phyloP scores from a whole-genome alignment of 2,888 invertebrate genomes.

The Mythimna pallens region DNA sequence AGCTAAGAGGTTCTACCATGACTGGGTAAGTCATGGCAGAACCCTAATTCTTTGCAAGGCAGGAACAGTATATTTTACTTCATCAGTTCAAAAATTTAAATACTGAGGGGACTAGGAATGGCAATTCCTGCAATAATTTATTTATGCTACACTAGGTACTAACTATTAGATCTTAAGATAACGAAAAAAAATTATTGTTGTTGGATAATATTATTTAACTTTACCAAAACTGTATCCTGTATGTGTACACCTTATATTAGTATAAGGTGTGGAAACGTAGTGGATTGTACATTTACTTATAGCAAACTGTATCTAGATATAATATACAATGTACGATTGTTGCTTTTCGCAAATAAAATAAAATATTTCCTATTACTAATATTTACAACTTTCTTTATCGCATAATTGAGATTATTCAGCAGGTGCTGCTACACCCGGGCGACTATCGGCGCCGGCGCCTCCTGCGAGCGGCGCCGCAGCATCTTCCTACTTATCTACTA shows the following conservation, averaged over 20 bases:
- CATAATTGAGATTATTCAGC: constrained; percentile 8
- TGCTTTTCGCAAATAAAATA: too few relatives aligned
- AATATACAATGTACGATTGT: too few relatives aligned
- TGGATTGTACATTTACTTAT: too few relatives aligned
- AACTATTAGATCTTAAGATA: too few relatives aligned
- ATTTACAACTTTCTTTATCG: neutral
- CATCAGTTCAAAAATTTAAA: neutral
- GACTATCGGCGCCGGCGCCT: constrained; percentile 3
- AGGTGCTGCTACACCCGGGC: constrained; percentile 11
- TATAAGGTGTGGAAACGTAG: too few relatives aligned
- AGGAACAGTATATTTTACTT: neutral
- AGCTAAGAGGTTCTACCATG: too few relatives aligned
- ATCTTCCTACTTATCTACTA: neutral
- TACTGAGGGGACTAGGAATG: neutral
- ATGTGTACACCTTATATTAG: too few relatives aligned
- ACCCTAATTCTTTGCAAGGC: neutral
- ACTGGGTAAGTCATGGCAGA: neutral
- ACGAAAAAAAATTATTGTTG: too few relatives aligned
- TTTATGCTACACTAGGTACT: too few relatives aligned
- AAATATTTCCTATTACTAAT: neutral
- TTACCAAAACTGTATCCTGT: too few relatives aligned
- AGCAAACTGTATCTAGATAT: too few relatives aligned
- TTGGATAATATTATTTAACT: too few relatives aligned
- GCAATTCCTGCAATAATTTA: neutral
- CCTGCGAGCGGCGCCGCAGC: constrained; percentile 5